Base-by-base conservation (phyloP, 2,113 vertebrate species). In the Trinectes maculatus region DNA sequence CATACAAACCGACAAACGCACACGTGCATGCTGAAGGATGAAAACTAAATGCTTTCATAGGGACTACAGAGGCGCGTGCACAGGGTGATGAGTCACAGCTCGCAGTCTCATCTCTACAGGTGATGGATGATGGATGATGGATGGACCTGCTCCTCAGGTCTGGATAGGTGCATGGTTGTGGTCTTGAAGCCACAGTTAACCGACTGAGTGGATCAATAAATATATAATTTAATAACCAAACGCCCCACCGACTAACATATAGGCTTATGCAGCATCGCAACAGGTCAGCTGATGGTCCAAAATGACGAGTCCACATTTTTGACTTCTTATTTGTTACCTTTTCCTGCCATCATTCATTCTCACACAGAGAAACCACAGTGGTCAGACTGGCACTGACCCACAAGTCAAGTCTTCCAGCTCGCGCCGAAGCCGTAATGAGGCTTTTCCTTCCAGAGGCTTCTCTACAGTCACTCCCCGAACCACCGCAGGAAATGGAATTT, bases 401-500 rank as follows among this genome's bases (percentile, higher is more conserved):
- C 66, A 22, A 55, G 43, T 52, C 68, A 51, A 63, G 65, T 55
- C 64, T 66, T 82, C 74, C 82, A 69, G 47, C 49, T 87, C 76
- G 43, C 65, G 65, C 65, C 55, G 63, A 67, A 71, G 71, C 73
- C 69, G 69, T 84, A 89, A 89, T 85, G 78, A 86, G 87, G 68
- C 80, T 80, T 82, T 87, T 89, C 87, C 87, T 87, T 87, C 77
- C 78, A 87, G 72, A 85, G 62, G 56, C 57, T 84, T 78, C 73
- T 67, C 75, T 74, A 53, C 53, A 69, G 76, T 71, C 58, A n/a
- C 87, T 81, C 80, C 71, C 64, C 49, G 5, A 80, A 73, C 25
- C 52, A 83, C 84, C 68, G 64, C 81, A 79, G 88, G 87, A 89
- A 88, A 82, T 79, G 82, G 83, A 87, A 89, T 87, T 85, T 88